Evolutionary conservation across 2,888 invertebrate genomes (phyloP).

Genomic region (Protodeltote pygarga): DNA sequence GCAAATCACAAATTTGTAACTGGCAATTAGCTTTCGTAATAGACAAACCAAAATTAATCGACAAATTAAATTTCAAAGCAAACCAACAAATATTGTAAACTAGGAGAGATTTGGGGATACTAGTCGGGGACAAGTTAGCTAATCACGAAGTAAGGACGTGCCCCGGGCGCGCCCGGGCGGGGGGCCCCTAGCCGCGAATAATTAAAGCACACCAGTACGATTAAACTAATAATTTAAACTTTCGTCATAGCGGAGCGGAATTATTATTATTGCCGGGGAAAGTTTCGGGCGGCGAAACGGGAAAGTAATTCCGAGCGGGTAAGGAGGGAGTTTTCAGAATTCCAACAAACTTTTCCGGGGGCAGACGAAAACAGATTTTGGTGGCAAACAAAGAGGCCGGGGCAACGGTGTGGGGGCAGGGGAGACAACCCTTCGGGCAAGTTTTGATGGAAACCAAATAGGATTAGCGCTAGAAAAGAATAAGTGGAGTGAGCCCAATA

Average conservation of each 20-base stretch:
- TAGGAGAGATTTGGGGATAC: slow-evolving; percentile 54
- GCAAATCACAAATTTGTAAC: slow-evolving; percentile 49
- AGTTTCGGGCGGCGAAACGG: slow-evolving; percentile 76
- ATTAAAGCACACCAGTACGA: slow-evolving; percentile 80
- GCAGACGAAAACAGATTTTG: slow-evolving; percentile 83
- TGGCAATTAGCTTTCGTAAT: slow-evolving; percentile 50
- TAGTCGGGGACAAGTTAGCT: slow-evolving; percentile 57
- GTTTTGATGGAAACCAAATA: slow-evolving; percentile 85
- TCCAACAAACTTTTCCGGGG: slow-evolving; percentile 74
- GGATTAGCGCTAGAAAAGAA: slow-evolving; percentile 82
- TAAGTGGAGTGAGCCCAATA: slow-evolving; percentile 73
- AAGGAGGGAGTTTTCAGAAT: slow-evolving; percentile 70
- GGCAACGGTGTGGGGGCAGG: slow-evolving; percentile 41
- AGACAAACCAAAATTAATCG: slow-evolving; percentile 65
- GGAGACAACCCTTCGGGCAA: slow-evolving; percentile 74
- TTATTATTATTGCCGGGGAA: slow-evolving; percentile 82
- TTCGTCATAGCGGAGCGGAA: slow-evolving; percentile 80
- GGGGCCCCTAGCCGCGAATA: slow-evolving; percentile 60
- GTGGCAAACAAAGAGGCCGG: slow-evolving; percentile 75
- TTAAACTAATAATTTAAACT: slow-evolving; percentile 86
- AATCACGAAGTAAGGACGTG: slow-evolving; percentile 62
- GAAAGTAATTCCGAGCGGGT: slow-evolving; percentile 79
- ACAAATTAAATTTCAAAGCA: slow-evolving; percentile 64
- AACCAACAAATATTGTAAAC: slow-evolving; percentile 65
- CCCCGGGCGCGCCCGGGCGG: slow-evolving; percentile 34